phyloP scores from a whole-genome alignment of 2,888 invertebrate species.

The Ligdia adustata region DNA sequence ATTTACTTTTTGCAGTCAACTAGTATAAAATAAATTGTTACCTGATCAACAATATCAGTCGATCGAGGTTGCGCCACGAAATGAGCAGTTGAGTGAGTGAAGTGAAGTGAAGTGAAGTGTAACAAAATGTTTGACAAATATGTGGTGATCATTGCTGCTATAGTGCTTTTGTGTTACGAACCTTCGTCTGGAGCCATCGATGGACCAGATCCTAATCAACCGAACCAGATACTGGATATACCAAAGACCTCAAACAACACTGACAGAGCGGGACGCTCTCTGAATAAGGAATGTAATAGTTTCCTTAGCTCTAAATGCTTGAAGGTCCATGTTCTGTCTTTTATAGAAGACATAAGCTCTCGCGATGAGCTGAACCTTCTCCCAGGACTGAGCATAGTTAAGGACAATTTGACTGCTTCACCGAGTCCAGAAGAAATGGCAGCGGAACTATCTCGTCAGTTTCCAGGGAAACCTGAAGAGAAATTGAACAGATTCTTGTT shows the following conservation, averaged over 20 bases:
- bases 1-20: constrained; percentile 55
- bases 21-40: constrained; percentile 72
- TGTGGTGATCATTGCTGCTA: constrained; percentile 45
- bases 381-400: constrained; percentile 90
- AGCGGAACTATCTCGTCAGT: constrained; percentile 88
- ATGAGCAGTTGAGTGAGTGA: constrained; percentile 49
- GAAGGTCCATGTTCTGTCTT: constrained; percentile 90
- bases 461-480: constrained; percentile 90
- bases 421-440: constrained; percentile 86
- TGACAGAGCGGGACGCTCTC: constrained; percentile 58
- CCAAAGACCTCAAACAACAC: constrained; percentile 44
- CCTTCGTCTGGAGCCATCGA: constrained; percentile 54
- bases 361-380: constrained; percentile 87
- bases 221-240: constrained; percentile 49
- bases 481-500: constrained; percentile 89
- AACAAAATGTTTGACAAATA: constrained; percentile 60
- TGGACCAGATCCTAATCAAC: constrained; percentile 43
- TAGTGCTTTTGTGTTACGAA: constrained; percentile 53
- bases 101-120: constrained; percentile 50
- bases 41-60: constrained; percentile 58
- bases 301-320: constrained; percentile 88
- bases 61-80: constrained; percentile 50
- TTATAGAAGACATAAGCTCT: constrained; percentile 89
- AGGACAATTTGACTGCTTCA: constrained; percentile 79
- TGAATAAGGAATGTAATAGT: constrained; percentile 72